Evolutionary conservation across 2,888 invertebrate genomes (phyloP).

Genomic region (Invenusta paracnida): DNA sequence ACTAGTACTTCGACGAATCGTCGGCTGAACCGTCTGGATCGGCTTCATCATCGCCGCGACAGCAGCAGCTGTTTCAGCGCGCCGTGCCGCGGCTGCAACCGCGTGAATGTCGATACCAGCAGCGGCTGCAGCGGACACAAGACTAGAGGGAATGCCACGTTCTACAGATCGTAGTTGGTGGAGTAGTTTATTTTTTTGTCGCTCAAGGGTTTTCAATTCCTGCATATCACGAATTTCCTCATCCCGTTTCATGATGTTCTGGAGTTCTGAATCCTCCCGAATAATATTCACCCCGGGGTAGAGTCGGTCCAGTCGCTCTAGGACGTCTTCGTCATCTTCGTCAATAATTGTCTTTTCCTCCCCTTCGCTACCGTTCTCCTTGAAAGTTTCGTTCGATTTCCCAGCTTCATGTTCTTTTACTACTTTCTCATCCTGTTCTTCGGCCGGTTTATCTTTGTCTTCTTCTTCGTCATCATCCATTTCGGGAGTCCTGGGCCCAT

Average conservation of each 20-base stretch:
- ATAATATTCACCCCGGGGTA: not conserved
- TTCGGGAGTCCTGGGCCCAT: not conserved
- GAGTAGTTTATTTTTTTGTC: constrained; percentile 29
- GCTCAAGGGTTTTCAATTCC: constrained; percentile 30
- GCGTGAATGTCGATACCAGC: not conserved
- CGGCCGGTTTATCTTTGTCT: not conserved
- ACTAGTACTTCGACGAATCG: not conserved
- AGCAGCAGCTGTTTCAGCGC: not conserved
- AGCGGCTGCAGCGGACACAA: not conserved
- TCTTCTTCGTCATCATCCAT: not conserved
- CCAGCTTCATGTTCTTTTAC: not conserved
- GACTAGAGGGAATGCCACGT: not conserved
- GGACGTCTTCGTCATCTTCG: constrained; percentile 5
- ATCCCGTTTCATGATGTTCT: constrained; percentile 33
- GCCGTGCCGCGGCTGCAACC: not conserved
- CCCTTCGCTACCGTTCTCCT: constrained; percentile 13
- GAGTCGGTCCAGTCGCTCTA: not conserved
- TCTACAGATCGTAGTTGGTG: constrained; percentile 36
- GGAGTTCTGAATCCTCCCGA: constrained; percentile 11
- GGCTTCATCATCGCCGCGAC: not conserved
- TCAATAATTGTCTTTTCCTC: not conserved
- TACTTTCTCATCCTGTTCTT: not conserved
- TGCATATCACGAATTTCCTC: constrained; percentile 35
- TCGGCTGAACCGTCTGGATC: not conserved
- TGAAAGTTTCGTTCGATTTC: not conserved